phyloP scores from a whole-genome alignment of 1,140 invertebrate species.

The Heterodera schachtii region DNA sequence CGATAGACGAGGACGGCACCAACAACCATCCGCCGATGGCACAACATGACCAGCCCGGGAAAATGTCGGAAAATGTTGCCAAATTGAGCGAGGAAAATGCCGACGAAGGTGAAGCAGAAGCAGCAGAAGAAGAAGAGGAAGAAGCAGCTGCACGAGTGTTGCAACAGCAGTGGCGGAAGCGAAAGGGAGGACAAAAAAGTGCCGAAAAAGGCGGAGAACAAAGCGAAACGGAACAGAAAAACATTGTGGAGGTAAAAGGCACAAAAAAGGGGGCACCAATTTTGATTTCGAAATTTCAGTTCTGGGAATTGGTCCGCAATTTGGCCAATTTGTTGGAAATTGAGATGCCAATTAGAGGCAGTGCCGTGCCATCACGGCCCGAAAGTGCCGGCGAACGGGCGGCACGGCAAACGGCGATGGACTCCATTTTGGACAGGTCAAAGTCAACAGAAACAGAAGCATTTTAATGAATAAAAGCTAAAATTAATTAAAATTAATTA shows the following conservation, averaged over 20 bases:
- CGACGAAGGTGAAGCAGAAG: no score
- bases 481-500: neutral
- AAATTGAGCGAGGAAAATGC: neutral
- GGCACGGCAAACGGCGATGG: conserved; percentile 20
- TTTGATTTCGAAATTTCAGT: conserved; percentile 7
- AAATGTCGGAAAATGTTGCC: no score
- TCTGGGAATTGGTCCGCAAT: conserved; percentile 21
- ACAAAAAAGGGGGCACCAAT: neutral
- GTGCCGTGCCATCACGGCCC: neutral
- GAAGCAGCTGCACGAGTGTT: neutral
- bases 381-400: conserved; percentile 21
- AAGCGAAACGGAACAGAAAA: neutral
- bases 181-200: neutral
- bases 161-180: conserved; percentile 7
- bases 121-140: neutral
- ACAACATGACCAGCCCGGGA: no score
- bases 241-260: neutral
- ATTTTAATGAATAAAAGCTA: neutral
- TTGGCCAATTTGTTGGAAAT: conserved; percentile 21
- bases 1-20: neutral
- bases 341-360: conserved; percentile 5
- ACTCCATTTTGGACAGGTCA: conserved; percentile 18
- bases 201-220: neutral
- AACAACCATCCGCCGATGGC: no score
- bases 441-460: no score